Evolutionary conservation across 2,888 invertebrate genomes (phyloP).

Genomic region (Orchestes rusci): DNA sequence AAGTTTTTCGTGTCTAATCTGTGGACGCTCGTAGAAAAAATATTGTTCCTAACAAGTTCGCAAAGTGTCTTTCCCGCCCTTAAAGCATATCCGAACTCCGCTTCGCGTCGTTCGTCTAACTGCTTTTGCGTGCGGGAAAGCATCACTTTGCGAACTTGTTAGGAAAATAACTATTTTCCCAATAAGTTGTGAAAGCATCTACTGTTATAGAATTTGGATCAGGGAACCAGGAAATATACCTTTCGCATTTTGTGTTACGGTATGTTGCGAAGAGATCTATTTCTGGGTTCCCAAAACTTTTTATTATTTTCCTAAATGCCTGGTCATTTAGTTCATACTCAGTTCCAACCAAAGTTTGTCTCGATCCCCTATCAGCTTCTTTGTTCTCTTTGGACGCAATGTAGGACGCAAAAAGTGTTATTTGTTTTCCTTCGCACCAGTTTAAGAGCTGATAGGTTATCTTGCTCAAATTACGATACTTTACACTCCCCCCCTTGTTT

Average conservation of each 20-base stretch:
- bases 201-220: slow-evolving; percentile 22
- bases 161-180: too few species aligned
- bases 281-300: slow-evolving; percentile 4
- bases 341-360: slow-evolving; percentile 1
- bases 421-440: slow-evolving; percentile 4
- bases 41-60: too few species aligned
- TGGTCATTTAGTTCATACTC: slow-evolving; percentile 4
- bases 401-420: slow-evolving; percentile 5
- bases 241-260: slow-evolving; percentile 5
- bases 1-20: too few species aligned
- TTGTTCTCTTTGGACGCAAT: slow-evolving; percentile 6
- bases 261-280: slow-evolving; percentile 6
- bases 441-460: slow-evolving; percentile 2
- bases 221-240: slow-evolving; percentile 6
- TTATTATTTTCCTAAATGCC: slow-evolving; percentile 3
- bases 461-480: slow-evolving; percentile 4
- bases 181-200: slow-evolving; percentile 26
- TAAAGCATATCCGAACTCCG: too few species aligned
- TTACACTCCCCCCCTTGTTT: slow-evolving; percentile 4
- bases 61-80: too few species aligned
- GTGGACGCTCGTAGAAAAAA: too few species aligned
- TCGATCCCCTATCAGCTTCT: slow-evolving; percentile 1
- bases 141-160: too few species aligned
- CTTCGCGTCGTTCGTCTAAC: too few species aligned
- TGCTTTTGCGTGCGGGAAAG: too few species aligned